A percentile compares a stretch with the other conserved stretches of the same genome.
Evolutionary conservation across 2,797 vertebrate species (phyloP).

Genomic region (Gephyroberyx darwinii): DNA sequence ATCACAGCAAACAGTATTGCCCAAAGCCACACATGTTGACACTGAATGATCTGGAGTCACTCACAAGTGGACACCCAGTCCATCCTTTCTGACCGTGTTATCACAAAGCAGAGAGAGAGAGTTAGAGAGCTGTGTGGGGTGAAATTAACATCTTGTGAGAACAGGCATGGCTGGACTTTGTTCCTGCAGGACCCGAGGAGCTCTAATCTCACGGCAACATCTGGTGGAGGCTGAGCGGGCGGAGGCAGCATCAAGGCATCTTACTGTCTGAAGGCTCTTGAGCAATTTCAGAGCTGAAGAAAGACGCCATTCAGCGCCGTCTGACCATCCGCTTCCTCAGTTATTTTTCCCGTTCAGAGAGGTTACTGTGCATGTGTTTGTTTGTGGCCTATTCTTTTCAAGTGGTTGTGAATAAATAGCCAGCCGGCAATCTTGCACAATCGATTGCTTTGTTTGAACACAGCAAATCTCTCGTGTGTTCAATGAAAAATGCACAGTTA

Average conservation of each 20-base stretch:
- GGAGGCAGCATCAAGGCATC: slow-evolving; percentile 56
- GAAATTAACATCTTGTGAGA: slow-evolving; percentile 68
- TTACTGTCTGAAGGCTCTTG: slow-evolving; percentile 63
- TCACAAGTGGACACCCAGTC: slow-evolving; percentile 66
- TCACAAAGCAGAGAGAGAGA: slow-evolving; percentile 47
- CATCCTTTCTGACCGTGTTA: slow-evolving; percentile 57
- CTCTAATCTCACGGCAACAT: slow-evolving; percentile 72
- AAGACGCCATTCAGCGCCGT: slow-evolving; percentile 48
- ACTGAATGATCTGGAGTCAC: slow-evolving; percentile 64
- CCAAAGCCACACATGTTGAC: slow-evolving; percentile 59
- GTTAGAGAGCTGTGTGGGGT: slow-evolving; percentile 41
- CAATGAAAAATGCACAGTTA: slow-evolving; percentile 51
- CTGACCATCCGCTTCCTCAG: slow-evolving; percentile 23
- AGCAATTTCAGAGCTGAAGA: slow-evolving; percentile 62
- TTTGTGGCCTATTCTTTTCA: slow-evolving; percentile 21
- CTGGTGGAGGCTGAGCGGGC: slow-evolving; percentile 57
- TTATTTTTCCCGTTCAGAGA: slow-evolving; percentile 29
- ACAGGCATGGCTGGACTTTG: slow-evolving; percentile 60
- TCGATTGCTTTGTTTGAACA: slow-evolving; percentile 61
- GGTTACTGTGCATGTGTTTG: neutral
- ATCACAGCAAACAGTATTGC: slow-evolving; percentile 52
- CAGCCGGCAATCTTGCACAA: slow-evolving; percentile 41
- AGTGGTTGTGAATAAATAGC: slow-evolving; percentile 28
- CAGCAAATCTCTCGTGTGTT: slow-evolving; percentile 32
- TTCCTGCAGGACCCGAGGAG: slow-evolving; percentile 51